Evolutionary conservation across 1,140 invertebrate species (phyloP), one percentile per base, ranked within the genome.

Genomic region (Drosophila bocki): DNA sequence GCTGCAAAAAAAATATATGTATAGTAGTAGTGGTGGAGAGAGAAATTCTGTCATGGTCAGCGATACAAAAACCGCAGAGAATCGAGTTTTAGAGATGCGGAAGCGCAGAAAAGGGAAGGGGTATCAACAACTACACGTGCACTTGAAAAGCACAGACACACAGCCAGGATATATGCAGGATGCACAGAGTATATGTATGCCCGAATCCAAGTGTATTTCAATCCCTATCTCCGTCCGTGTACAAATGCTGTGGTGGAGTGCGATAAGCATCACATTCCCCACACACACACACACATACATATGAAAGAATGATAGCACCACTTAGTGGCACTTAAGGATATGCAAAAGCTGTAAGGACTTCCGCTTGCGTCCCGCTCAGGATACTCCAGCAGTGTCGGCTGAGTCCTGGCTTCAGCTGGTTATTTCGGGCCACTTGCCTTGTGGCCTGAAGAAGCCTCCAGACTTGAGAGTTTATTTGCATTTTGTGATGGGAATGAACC

Each of bases 321-420:
- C 83, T 87, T 87, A 87, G 83, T 87, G 77, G 83, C 80, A 86
- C 82, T 87, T 87, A 81, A 87, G 83, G 76, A 87, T 87, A 87
- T 87, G 83, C 82, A 87, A 88, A 86, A 80, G 84, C 80, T 62
- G 75, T 70, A 69, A 82, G 79, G 83, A 88, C 83, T 87, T 87
- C 83, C 83, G 83, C 82, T 78, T 85, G 67, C 47, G 47, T 19
- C 63, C 35, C 59, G 19, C 48, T 39, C 67, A 70, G 68, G 50
- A 48, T 35, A n/a, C 50, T 50, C 37, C 51, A 50, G 15, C n/a
- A 35, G 42, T 48, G 51, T 19, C 29, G 19, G 33, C 42, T 39
- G 41, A 17, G 35, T 33, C 35, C 42, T 39, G 39, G 33, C 47
- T 48, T 8, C 47, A 50, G 44, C 15, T 54, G 65, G n/a, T 15